Evolutionary conservation across 2,888 invertebrate genomes (phyloP).

Genomic region (Heliconius cydno): DNA sequence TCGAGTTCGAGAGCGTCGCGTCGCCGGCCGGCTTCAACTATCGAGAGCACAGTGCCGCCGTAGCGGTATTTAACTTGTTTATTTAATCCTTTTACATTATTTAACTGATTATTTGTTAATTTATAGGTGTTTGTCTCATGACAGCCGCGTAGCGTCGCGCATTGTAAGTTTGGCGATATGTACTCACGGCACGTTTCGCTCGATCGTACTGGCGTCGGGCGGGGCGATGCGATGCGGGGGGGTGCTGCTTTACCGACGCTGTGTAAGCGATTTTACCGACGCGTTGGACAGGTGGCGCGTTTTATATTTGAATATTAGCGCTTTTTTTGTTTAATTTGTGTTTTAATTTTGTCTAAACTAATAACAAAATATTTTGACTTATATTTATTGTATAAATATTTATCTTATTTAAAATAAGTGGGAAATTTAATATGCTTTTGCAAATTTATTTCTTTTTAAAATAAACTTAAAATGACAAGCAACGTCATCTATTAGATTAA

Average conservation of each 20-base stretch:
- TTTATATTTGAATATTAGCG: conserved; percentile 31
- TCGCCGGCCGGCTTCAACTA: conserved; percentile 87
- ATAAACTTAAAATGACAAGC: background rate
- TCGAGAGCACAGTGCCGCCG: conserved; percentile 78
- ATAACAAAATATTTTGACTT: background rate
- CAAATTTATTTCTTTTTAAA: background rate
- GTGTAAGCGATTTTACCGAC: conserved; percentile 56
- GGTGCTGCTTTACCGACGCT: conserved; percentile 61
- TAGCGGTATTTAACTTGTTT: conserved; percentile 77
- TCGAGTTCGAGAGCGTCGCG: conserved; percentile 78
- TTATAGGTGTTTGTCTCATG: conserved; percentile 69
- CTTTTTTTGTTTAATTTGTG: background rate
- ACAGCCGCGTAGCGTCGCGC: conserved; percentile 73
- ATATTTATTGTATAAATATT: background rate
- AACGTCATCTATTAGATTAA: conserved; percentile 28
- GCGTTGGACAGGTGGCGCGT: conserved; percentile 70
- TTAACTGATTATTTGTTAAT: conserved; percentile 78
- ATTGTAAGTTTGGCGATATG: conserved; percentile 59
- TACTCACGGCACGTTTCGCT: conserved; percentile 76
- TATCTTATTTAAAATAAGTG: background rate
- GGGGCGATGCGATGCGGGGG: conserved; percentile 62
- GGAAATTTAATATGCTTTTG: background rate
- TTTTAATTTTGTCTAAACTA: background rate
- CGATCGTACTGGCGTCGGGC: conserved; percentile 75
- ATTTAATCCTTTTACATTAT: conserved; percentile 82